Percentiles rank a stretch among this genome's conserved stretches.
These are phyloP conservation scores for Globodera rostochiensis DNA, from an alignment of 1,140 invertebrate genomes.

Conservation along the genomic window DNA sequence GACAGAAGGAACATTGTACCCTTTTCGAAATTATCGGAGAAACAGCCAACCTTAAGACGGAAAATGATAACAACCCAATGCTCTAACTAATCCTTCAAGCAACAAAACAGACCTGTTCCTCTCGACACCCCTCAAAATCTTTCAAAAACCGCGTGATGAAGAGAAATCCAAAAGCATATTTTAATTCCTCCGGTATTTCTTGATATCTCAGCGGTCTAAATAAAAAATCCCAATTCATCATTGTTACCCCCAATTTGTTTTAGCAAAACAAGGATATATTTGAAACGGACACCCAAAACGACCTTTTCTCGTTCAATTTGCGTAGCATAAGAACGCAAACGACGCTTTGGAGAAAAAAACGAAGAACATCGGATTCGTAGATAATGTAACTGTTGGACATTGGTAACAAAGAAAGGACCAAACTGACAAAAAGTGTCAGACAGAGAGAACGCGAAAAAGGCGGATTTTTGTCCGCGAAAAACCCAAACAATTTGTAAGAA, in stretches of 20 bases:
- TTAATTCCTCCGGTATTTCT: too few relatives aligned
- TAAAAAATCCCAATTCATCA: neutral
- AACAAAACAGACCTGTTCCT: conserved; percentile 36
- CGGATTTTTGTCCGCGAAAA: neutral
- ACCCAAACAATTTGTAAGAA: neutral
- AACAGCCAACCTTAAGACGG: conserved; percentile 10
- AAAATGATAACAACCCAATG: neutral
- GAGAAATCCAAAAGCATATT: conserved; percentile 4
- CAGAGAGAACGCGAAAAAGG: neutral
- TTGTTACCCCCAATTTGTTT: too few relatives aligned
- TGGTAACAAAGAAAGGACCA: neutral
- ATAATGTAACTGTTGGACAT: conserved; percentile 44
- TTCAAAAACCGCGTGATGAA: conserved; percentile 31
- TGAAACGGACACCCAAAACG: neutral
- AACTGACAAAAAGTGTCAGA: neutral
- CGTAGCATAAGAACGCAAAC: conserved; percentile 3
- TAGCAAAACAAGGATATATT: too few relatives aligned
- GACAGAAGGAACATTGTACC: neutral
- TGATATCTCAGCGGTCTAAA: neutral
- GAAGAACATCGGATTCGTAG: conserved; percentile 35
- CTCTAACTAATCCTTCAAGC: neutral
- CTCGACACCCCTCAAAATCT: conserved; percentile 38
- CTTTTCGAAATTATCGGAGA: neutral
- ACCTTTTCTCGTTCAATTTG: neutral
- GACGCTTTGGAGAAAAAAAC: conserved; percentile 16